Base-by-base conservation (phyloP, 1,140 invertebrate species). In the Bombus impatiens region DNA sequence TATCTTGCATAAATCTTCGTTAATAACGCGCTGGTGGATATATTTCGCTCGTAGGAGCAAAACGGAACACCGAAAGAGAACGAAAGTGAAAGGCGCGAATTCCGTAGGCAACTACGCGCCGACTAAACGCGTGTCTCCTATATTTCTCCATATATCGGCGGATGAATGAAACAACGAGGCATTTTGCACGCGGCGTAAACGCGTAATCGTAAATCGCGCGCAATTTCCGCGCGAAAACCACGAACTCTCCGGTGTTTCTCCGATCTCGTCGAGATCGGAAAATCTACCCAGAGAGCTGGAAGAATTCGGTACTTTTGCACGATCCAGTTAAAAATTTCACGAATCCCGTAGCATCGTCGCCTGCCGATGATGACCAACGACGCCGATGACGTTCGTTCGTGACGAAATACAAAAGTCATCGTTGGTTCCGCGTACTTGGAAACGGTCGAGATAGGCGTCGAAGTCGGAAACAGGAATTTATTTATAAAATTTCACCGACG, bases 61-160 rank as follows among this genome's bases (percentile, higher is more conserved):
- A 78, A 90, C 44, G 78, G 86, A 84, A 75, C 82, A 82, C 70
- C 81, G 65, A 90, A 90, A 87, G 89, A 84, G 89, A 90, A 90
- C 90, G 93, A 93, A 93, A 94, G 93, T 93, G 93, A 93, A 93
- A 94, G 93, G 92, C 77, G 89, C 62, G 71, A 87, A 94, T 93
- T 92, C 92, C 91, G 44, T 71, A 42, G n/a, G 35, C 22, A 28
- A 32, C 15, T 57, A 57, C 65, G 5, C n/a, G 32, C 37, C 80
- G n/a, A 12, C 68, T 35, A 42, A 78, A 81, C 88, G 88, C 82
- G 90, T 90, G 89, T 70, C 47, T 68, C 25, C 42, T 83, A 32
- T 47, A 40, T 68, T 22, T 74, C 22, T 47, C 18, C 40, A 37
- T 72, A 22, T 68, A 62, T 62, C 35, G 53, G 18, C 65, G 57